These are phyloP conservation scores for Drosophila takahashii DNA, from an alignment of 1,140 invertebrate genomes.

Conservation along the genomic window DNA sequence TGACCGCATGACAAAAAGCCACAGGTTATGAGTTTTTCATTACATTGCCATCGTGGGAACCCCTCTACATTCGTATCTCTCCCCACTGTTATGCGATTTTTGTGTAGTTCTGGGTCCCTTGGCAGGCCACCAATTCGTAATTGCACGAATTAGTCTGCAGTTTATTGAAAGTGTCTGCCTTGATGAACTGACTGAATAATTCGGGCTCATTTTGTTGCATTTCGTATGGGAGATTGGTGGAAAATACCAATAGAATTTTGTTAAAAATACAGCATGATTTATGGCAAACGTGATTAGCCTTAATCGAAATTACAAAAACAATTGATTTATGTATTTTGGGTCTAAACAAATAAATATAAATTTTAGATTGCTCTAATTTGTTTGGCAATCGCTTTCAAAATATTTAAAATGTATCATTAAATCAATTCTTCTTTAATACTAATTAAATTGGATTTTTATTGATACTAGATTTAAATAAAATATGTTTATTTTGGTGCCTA, in stretches of 20 bases:
- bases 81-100: slow-evolving; percentile 55
- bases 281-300: neutral
- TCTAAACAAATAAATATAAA: neutral
- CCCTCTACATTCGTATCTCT: slow-evolving; percentile 1
- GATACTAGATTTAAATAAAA: neutral
- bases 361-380: slow-evolving; percentile 2
- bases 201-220: neutral
- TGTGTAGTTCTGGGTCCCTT: slow-evolving; percentile 54
- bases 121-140: slow-evolving; percentile 62
- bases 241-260: neutral
- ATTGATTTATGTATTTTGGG: neutral
- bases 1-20: slow-evolving; percentile 77
- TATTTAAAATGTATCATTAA: neutral
- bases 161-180: slow-evolving; percentile 29
- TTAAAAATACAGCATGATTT: neutral
- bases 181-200: slow-evolving; percentile 20
- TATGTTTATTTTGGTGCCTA: neutral
- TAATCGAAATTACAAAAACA: neutral
- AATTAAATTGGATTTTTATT: slow-evolving; percentile 6
- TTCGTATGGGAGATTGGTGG: neutral
- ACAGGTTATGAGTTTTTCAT: slow-evolving; percentile 82
- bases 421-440: neutral
- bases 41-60: slow-evolving; percentile 47
- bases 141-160: slow-evolving; percentile 40
- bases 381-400: too few species aligned